Conservation (phyloP, 2,113 vertebrate genomes). For the Oceanites oceanicus region DNA sequence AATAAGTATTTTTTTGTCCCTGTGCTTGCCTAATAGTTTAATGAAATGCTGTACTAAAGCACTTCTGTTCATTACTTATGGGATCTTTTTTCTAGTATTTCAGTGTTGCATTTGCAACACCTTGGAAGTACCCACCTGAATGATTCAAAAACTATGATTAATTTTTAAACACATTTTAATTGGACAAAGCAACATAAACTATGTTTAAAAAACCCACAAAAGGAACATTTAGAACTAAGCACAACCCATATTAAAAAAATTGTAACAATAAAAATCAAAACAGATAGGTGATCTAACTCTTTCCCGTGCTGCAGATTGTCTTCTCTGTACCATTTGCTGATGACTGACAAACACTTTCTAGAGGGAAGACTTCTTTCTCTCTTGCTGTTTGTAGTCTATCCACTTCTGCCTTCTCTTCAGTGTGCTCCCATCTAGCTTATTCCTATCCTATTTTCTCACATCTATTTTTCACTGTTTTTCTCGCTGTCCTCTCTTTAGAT, state of each 20-base stretch:
- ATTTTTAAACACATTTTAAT: neutral
- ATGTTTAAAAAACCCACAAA: neutral
- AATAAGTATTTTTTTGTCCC: neutral
- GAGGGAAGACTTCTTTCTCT: neutral
- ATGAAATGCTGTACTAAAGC: neutral
- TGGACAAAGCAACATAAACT: neutral
- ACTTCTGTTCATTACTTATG: neutral
- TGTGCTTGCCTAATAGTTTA: neutral
- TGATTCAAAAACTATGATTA: neutral
- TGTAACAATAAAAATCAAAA: neutral
- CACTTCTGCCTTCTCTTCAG: neutral
- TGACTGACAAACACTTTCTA: neutral
- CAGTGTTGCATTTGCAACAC: neutral
- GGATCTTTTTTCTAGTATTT: neutral
- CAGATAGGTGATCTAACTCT: neutral
- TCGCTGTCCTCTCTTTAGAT: neutral
- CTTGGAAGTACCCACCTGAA: neutral
- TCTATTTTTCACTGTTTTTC: neutral
- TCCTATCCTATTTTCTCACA: neutral
- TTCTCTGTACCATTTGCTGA: neutral
- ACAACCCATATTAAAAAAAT: neutral
- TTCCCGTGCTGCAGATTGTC: neutral
- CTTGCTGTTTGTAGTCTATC: neutral
- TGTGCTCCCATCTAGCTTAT: neutral
- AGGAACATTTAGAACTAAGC: neutral